Conservation (phyloP, 2,113 vertebrate species). For the Circaetus cinerascens region DNA sequence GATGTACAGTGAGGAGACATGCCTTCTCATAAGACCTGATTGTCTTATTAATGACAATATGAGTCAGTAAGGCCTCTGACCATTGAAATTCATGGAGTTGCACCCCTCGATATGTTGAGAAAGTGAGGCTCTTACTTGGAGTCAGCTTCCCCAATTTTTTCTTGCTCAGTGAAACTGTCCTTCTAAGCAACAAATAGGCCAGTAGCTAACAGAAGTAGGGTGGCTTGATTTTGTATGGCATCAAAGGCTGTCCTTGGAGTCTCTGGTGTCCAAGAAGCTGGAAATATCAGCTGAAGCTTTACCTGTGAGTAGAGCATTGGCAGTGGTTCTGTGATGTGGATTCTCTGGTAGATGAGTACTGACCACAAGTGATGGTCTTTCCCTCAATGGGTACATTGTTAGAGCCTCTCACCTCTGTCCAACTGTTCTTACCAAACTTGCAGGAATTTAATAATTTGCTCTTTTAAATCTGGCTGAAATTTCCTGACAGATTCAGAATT, state of each 20-base stretch:
- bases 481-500: neutral
- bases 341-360: neutral
- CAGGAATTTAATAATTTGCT: neutral
- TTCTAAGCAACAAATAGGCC: neutral
- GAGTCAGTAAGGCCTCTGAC: neutral
- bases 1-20: neutral
- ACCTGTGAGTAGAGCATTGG: neutral
- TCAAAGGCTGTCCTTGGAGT: neutral
- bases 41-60: neutral
- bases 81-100: neutral
- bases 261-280: neutral
- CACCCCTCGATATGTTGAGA: fast-evolving
- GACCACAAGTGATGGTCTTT: neutral
- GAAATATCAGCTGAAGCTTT: neutral
- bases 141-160: neutral
- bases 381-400: neutral
- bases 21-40: neutral
- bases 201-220: neutral
- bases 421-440: neutral
- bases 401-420: neutral
- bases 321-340: neutral
- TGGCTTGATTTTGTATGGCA: neutral
- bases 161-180: neutral
- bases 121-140: neutral
- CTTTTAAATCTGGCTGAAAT: neutral